Base-by-base conservation (phyloP, 2,113 vertebrate genomes). In the Cyprinus carpio region DNA sequence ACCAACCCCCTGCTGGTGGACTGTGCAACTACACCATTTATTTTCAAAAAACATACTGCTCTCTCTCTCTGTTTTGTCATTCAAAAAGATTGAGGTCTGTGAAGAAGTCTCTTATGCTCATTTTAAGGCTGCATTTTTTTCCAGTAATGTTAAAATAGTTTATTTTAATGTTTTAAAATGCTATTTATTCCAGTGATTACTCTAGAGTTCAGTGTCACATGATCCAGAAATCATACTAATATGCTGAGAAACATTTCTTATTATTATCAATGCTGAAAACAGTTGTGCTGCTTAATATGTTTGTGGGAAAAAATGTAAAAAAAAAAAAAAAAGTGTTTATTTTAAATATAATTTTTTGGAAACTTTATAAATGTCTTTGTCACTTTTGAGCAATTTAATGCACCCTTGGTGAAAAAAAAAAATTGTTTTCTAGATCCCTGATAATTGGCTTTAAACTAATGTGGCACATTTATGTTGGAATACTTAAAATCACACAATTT, bases 321-420 rank as follows among this genome's bases (percentile, higher is more conserved):
- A 71, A 31, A 71, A 71, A 69, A n/a, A n/a, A n/a, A n/a, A n/a
- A n/a, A n/a, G n/a, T n/a, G n/a, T 69, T 10, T 60, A 60, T 20
- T 34, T 69, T 16, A 20, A 69, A 37, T 31, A 16, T 2, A 4
- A 0, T 31, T 20, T 34, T 34, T 18, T 18, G 64, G 6, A 46
- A 60, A n/a, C 58, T 16, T 65, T 27, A 65, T 29, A 15, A 31
- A 67, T 18, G 6, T 34, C 29, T 69, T 67, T 18, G 1, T 65
- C 25, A 65, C 12, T 15, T 29, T 71, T 23, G 18, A 25, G n/a
- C 23, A 37, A 37, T 23, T 40, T 1, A 72, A 72, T 43, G 6
- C 29, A 18, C 18, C 16, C 65, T 43, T 40, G 65, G 27, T 67
- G n/a, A 27, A 64, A n/a, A 11, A 6, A 40, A 71, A 10, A 71